Conservation (phyloP, 2,113 vertebrate species). For the Heloderma charlesbogerti region DNA sequence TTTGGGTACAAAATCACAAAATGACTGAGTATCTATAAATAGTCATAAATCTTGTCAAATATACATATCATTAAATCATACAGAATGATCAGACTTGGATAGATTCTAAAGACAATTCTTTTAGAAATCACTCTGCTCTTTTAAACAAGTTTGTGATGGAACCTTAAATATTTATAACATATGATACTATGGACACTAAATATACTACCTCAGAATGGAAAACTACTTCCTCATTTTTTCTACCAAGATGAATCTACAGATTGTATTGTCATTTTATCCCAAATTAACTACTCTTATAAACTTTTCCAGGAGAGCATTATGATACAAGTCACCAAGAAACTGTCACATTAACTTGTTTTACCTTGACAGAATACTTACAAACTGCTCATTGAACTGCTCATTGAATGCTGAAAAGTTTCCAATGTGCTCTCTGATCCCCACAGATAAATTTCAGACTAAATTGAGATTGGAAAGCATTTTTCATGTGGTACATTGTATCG, state of each 20-base stretch:
- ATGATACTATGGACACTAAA: neutral
- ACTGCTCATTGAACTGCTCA: slow-evolving; percentile 18
- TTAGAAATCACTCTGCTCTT: neutral
- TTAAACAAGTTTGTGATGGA: neutral
- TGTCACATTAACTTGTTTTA: slow-evolving; percentile 37
- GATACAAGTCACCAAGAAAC: slow-evolving; percentile 19
- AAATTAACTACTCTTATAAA: slow-evolving; percentile 10
- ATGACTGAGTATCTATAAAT: too few relatives aligned
- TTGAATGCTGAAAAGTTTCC: slow-evolving; percentile 40
- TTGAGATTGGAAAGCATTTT: slow-evolving; percentile 54
- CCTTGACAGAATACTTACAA: slow-evolving; percentile 47
- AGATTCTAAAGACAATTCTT: neutral
- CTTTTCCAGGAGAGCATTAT: slow-evolving; percentile 27
- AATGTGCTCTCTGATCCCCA: slow-evolving; percentile 35
- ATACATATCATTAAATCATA: too few relatives aligned
- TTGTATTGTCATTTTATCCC: slow-evolving; percentile 20
- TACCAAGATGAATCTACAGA: slow-evolving; percentile 1
- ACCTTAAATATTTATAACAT: neutral
- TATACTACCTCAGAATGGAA: neutral
- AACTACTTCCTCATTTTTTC: neutral
- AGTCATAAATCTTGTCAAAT: too few relatives aligned
- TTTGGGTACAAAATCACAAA: too few relatives aligned
- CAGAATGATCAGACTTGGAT: neutral
- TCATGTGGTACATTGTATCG: slow-evolving; percentile 46
- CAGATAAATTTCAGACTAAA: slow-evolving; percentile 56